phyloP scores from a whole-genome alignment of 2,797 vertebrate species.

The Gambusia yucatana region DNA sequence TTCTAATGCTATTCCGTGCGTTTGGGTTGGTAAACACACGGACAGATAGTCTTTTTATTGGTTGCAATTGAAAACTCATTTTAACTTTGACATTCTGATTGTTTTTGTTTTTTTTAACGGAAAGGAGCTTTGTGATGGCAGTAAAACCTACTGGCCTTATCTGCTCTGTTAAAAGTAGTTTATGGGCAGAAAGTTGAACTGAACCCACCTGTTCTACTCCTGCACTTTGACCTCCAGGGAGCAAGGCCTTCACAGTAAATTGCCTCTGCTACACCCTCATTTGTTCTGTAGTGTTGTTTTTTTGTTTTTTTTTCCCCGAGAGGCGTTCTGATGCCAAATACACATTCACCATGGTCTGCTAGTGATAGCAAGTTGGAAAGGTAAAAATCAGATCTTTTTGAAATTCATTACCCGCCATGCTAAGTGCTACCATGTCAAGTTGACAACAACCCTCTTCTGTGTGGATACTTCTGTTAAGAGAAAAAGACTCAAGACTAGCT shows the following conservation, averaged over 20 bases:
- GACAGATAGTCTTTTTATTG: neutral
- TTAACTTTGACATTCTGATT: neutral
- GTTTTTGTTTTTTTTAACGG: neutral
- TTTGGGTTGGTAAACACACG: neutral
- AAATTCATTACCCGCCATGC: neutral
- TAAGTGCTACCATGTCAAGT: neutral
- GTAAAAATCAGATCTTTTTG: neutral
- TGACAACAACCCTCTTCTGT: neutral
- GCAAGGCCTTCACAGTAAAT: neutral
- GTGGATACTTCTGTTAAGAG: neutral
- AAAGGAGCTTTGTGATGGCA: conserved; percentile 10
- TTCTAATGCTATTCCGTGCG: neutral
- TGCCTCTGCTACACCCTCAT: neutral
- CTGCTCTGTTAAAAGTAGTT: conserved; percentile 10
- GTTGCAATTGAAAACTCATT: neutral
- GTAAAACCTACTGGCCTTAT: conserved; percentile 28
- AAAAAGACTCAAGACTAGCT: neutral
- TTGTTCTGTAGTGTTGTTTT: neutral
- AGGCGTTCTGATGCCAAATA: neutral
- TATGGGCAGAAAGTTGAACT: conserved; percentile 17
- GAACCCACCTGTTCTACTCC: conserved; percentile 33
- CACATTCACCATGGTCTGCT: neutral
- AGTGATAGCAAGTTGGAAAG: too few species aligned
- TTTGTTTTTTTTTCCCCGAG: neutral
- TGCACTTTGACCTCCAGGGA: conserved; percentile 11